These are phyloP conservation scores for Epinephelus fuscoguttatus DNA, from an alignment of 2,113 vertebrate genomes.

Conservation along the genomic window DNA sequence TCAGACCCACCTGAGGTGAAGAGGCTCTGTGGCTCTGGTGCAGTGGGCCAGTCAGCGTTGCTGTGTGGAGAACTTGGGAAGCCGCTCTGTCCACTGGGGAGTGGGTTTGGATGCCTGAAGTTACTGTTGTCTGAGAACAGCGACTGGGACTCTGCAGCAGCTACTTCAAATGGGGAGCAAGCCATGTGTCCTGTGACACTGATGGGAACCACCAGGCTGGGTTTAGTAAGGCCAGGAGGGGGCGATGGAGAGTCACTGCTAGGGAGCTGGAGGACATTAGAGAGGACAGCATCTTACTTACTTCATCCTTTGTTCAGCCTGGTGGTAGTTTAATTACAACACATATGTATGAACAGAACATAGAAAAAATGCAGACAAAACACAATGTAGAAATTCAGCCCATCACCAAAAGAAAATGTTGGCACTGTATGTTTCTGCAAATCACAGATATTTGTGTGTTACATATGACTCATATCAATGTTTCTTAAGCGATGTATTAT, in stretches of 20 bases:
- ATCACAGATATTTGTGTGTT: too few relatives aligned
- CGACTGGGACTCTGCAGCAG: constrained; percentile 92
- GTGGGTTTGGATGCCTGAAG: constrained; percentile 93
- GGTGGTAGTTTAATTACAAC: neutral
- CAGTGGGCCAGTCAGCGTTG: constrained; percentile 91
- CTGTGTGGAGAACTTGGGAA: constrained; percentile 90
- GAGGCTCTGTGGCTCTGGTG: constrained; percentile 94
- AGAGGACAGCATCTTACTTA: neutral
- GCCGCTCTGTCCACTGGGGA: constrained; percentile 88
- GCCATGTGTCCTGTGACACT: constrained; percentile 90
- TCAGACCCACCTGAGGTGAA: constrained; percentile 89
- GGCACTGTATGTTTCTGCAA: too few relatives aligned
- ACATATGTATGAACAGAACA: neutral
- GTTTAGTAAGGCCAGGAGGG: constrained; percentile 90
- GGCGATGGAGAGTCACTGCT: constrained; percentile 93
- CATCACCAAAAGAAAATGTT: too few relatives aligned
- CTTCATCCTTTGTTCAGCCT: neutral
- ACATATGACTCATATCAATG: too few relatives aligned
- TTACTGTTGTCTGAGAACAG: constrained; percentile 93
- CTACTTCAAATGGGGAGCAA: constrained; percentile 91
- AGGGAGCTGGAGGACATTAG: constrained; percentile 79
- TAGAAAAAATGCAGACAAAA: too few relatives aligned
- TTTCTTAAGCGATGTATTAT: too few relatives aligned
- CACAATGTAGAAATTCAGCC: too few relatives aligned
- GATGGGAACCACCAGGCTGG: constrained; percentile 89